A percentile compares a stretch with the other conserved stretches of the same genome.
These are phyloP conservation scores for Dendrolimus pini DNA, from an alignment of 2,888 invertebrate species.

Conservation along the genomic window DNA sequence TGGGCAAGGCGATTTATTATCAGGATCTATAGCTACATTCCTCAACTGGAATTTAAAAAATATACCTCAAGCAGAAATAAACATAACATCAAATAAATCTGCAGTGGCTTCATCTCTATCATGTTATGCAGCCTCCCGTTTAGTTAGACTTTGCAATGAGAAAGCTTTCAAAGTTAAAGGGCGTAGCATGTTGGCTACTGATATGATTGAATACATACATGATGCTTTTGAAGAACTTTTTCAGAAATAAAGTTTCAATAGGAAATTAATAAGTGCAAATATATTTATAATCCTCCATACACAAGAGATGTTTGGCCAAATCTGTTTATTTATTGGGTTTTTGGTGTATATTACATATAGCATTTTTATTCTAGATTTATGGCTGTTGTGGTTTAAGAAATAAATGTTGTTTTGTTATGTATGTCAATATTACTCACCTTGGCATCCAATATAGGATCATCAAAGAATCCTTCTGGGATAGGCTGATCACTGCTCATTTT, in stretches of 20 bases:
- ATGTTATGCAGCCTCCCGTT: slow-evolving; percentile 87
- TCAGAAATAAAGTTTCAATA: slow-evolving; percentile 20
- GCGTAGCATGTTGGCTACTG: slow-evolving; percentile 89
- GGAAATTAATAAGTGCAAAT: no score
- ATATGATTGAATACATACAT: slow-evolving; percentile 91
- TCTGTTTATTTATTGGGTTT: no score
- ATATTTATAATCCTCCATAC: no score
- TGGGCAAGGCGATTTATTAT: slow-evolving; percentile 96
- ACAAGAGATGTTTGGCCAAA: no score
- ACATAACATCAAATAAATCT: slow-evolving; percentile 34
- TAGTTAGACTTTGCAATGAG: slow-evolving; percentile 88
- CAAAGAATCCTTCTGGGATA: slow-evolving; percentile 91
- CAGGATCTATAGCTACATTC: slow-evolving; percentile 91
- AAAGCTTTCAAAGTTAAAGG: slow-evolving; percentile 86
- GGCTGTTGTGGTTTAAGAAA: no score
- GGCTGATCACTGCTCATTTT: slow-evolving; percentile 41
- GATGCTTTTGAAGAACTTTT: slow-evolving; percentile 79
- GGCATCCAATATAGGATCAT: slow-evolving; percentile 88
- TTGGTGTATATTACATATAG: no score
- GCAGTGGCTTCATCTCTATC: slow-evolving; percentile 81
- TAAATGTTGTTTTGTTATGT: slow-evolving; percentile 14
- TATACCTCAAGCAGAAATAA: slow-evolving; percentile 29
- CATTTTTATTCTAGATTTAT: no score
- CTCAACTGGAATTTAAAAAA: slow-evolving; percentile 83
- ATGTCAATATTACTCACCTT: slow-evolving; percentile 69